Base-by-base conservation (phyloP, 2,113 vertebrate species). In the Strix aluco region DNA sequence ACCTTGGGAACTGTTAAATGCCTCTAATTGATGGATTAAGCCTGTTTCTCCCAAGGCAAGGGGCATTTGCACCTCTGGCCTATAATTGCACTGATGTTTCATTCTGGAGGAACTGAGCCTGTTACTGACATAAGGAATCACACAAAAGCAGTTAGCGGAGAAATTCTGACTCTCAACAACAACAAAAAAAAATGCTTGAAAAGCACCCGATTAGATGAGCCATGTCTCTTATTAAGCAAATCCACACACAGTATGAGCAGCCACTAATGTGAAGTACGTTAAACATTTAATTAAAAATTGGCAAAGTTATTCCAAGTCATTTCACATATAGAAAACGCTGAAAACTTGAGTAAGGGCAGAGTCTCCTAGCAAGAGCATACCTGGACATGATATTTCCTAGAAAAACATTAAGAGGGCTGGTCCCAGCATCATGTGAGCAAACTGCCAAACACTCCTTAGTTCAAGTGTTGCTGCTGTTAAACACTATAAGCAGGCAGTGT, bases 11-110 rank as follows among this genome's bases (percentile, higher is more conserved):
- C 9, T 32, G 47, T 79, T 85, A 89, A 91, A 89, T 65, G 65
- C 30, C 77, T 87, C 57, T 91, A 74, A 94, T 58, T 81, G 82
- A 92, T 77, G 83, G 72, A 89, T 72, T 69, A 87, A 95, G 65
- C 65, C 86, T 38, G 34, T 75, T 94, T 94, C 89, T 96, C 81
- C 93, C 83, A 92, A 89, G 77, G 89, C 89, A 84, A 92, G 18
- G 32, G 81, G 44, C 61, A 81, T 74, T 92, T 78, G 83, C 52
- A 85, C 77, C 81, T 94, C 89, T 96, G 78, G 77, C 77, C 91
- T 92, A 8, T 89, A 95, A 91, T 29, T 96, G 81, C 93, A 89
- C 4, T 66, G 83, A 83, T 74, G 77, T 86, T 86, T 83, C 32
- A 8, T 63, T 79, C 81, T 74, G 69, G 32, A 71, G 40, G 71